A percentile compares a stretch with the other conserved stretches of the same genome.
Evolutionary conservation across 2,113 vertebrate genomes (phyloP).

Genomic region (Chunga burmeisteri): DNA sequence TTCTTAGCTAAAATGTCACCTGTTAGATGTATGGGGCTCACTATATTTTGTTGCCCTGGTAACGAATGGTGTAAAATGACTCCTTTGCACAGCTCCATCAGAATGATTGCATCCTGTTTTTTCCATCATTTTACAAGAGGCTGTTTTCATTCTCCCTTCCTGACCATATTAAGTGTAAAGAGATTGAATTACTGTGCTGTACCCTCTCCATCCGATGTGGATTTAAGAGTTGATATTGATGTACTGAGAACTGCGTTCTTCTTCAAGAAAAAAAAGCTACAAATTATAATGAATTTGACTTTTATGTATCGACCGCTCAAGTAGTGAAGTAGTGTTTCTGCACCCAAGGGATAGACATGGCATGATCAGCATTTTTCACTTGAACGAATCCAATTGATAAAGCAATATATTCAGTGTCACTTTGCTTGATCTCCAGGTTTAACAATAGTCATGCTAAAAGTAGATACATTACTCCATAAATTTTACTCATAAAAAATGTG

Average conservation of each 20-base stretch:
- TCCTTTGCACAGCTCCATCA: constrained; percentile 84
- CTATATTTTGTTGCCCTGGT: constrained; percentile 87
- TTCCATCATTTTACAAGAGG: constrained; percentile 87
- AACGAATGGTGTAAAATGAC: constrained; percentile 87
- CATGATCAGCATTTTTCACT: constrained; percentile 88
- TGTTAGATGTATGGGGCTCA: constrained; percentile 84
- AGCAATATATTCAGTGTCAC: constrained; percentile 85
- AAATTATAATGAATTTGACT: constrained; percentile 91
- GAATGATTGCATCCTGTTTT: constrained; percentile 89
- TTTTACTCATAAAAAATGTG: constrained; percentile 80
- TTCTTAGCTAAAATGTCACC: constrained; percentile 88
- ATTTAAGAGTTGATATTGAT: constrained; percentile 88
- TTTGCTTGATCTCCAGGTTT: constrained; percentile 83
- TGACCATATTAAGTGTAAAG: constrained; percentile 85
- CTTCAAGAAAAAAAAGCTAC: constrained; percentile 81
- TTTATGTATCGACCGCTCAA: constrained; percentile 83
- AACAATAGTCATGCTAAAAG: constrained; percentile 86
- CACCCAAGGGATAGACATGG: constrained; percentile 79
- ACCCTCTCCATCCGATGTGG: constrained; percentile 82
- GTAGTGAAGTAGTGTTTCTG: constrained; percentile 83
- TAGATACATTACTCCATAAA: constrained; percentile 83
- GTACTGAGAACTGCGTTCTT: constrained; percentile 80
- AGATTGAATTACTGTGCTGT: constrained; percentile 86
- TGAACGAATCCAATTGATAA: constrained; percentile 85
- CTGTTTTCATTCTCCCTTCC: constrained; percentile 87